These are phyloP conservation scores for Apodemia mormo DNA, from an alignment of 2,888 invertebrate species.

Conservation along the genomic window DNA sequence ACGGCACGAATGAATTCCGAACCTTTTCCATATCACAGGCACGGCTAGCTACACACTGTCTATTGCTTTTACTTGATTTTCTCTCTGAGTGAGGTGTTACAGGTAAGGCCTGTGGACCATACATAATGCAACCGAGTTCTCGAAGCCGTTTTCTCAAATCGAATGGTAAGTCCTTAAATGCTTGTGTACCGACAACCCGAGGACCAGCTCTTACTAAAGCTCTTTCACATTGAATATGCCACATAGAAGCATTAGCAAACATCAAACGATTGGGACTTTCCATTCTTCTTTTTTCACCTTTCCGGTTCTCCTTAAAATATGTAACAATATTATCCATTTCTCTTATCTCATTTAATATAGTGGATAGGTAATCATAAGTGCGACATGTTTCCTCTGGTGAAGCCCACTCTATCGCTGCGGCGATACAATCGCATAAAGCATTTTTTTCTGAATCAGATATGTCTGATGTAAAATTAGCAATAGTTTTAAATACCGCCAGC, in stretches of 20 bases:
- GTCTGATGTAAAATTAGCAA: constrained; percentile 66
- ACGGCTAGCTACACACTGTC: constrained; percentile 37
- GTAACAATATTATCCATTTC: constrained; percentile 51
- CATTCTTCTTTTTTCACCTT: constrained; percentile 39
- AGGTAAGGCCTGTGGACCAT: constrained; percentile 47
- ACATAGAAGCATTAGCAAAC: constrained; percentile 46
- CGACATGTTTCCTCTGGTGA: constrained; percentile 92
- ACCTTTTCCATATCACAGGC: constrained; percentile 61
- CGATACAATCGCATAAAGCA: constrained; percentile 88
- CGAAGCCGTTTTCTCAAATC: constrained; percentile 60
- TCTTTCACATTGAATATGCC: constrained; percentile 61
- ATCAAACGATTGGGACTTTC: constrained; percentile 44
- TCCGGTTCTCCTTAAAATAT: constrained; percentile 30
- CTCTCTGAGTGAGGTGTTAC: constrained; percentile 43
- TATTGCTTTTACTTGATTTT: constrained; percentile 40
- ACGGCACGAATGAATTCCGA: constrained; percentile 62
- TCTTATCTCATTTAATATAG: constrained; percentile 46
- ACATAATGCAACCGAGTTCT: constrained; percentile 62
- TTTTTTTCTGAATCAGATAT: constrained; percentile 48
- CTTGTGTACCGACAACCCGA: constrained; percentile 55
- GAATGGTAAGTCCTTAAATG: constrained; percentile 58
- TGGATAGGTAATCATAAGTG: constrained; percentile 83
- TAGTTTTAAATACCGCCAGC: constrained; percentile 86
- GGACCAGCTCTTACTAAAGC: constrained; percentile 59
- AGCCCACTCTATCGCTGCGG: constrained; percentile 89